Conservation (phyloP, 2,888 invertebrate genomes). For the Orthonychiurus folsomi region DNA sequence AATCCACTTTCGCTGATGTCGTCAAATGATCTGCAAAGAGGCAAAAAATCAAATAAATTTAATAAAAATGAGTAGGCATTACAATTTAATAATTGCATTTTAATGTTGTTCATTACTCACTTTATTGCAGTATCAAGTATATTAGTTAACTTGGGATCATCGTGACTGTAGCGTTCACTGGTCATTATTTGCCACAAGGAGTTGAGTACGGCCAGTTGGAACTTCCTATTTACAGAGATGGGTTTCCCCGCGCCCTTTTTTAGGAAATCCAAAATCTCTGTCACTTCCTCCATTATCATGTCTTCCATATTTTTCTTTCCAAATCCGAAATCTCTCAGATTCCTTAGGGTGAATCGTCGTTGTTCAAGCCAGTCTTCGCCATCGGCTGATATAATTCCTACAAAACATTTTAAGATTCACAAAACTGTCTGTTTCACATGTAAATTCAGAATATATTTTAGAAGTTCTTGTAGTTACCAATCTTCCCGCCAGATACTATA, state of each 20-base stretch:
- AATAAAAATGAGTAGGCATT: background rate
- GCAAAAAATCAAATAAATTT: constrained; percentile 3
- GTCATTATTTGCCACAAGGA: constrained; percentile 24
- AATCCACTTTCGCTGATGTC: constrained; percentile 5
- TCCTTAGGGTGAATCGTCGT: constrained; percentile 13
- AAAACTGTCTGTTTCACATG: no score
- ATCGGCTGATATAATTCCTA: constrained; percentile 14
- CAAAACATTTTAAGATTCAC: background rate
- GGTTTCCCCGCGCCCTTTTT: constrained; percentile 19
- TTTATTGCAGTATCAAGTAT: background rate
- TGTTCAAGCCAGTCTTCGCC: constrained; percentile 14
- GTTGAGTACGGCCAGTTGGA: constrained; percentile 27
- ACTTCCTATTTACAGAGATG: constrained; percentile 15
- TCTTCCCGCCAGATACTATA: background rate
- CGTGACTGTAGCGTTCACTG: constrained; percentile 20
- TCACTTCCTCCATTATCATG: constrained; percentile 25
- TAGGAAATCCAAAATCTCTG: constrained; percentile 19
- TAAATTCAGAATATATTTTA: background rate
- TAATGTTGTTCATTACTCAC: constrained; percentile 1
- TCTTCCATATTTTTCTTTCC: constrained; percentile 27
- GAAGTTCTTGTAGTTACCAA: background rate
- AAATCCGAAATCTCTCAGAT: constrained; percentile 28
- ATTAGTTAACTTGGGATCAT: constrained; percentile 15
- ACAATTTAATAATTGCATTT: constrained; percentile 7
- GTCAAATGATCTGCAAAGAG: constrained; percentile 5